Conservation (phyloP, 1,140 invertebrate species). For the Coboldia fuscipes region DNA sequence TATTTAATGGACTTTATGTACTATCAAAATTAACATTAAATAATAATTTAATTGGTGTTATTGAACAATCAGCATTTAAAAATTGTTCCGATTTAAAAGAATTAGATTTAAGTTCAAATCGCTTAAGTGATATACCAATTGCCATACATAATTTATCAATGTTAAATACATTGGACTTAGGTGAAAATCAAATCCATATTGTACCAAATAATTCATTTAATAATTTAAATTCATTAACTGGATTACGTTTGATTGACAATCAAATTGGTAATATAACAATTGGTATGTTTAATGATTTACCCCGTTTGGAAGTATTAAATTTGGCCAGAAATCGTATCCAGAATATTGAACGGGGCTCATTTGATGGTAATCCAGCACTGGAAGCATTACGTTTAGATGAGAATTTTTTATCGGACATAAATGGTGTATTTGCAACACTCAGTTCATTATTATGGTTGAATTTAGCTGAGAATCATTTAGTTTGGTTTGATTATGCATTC, state of each 20-base stretch:
- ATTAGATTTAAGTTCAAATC: constrained; percentile 64
- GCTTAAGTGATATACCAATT: constrained; percentile 44
- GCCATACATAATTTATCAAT: constrained; percentile 52
- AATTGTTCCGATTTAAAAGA: constrained; percentile 62
- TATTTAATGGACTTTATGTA: constrained; percentile 61
- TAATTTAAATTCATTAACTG: constrained; percentile 52
- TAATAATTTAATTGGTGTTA: constrained; percentile 47
- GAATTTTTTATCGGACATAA: constrained; percentile 56
- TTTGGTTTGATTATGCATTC: constrained; percentile 60
- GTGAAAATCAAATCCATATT: constrained; percentile 55
- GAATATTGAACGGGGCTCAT: constrained; percentile 47
- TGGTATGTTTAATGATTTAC: constrained; percentile 44
- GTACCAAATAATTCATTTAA: constrained; percentile 48
- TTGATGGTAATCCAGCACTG: constrained; percentile 47
- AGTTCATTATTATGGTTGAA: constrained; percentile 60
- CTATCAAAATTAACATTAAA: constrained; percentile 58
- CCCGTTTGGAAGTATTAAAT: constrained; percentile 56
- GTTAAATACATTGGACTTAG: constrained; percentile 56
- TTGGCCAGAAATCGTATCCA: constrained; percentile 61
- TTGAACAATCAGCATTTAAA: constrained; percentile 56
- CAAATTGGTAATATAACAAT: constrained; percentile 52
- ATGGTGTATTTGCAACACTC: constrained; percentile 48
- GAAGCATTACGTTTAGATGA: constrained; percentile 61
- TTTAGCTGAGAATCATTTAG: constrained; percentile 61
- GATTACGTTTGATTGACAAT: constrained; percentile 59